A percentile compares a stretch with the other conserved stretches of the same genome.
Evolutionary conservation across 2,797 vertebrate species (phyloP).

Genomic region (Trematomus bernacchii): DNA sequence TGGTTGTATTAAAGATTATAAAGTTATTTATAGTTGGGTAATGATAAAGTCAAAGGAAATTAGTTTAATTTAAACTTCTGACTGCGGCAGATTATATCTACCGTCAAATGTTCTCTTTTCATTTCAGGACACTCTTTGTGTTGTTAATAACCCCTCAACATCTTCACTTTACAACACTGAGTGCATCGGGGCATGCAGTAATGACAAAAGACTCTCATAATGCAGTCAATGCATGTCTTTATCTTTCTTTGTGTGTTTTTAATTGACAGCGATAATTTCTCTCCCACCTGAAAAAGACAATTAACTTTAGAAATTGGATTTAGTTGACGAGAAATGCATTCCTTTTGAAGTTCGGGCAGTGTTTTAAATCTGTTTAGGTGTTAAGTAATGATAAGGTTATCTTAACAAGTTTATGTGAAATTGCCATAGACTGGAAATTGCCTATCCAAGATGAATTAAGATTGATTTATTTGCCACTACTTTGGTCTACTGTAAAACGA

Average conservation of each 20-base stretch:
- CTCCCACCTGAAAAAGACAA: constrained; percentile 21
- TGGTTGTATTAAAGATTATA: background rate
- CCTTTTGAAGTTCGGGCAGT: background rate
- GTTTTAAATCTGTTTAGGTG: background rate
- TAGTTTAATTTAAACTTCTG: constrained; percentile 20
- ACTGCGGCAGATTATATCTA: constrained; percentile 23
- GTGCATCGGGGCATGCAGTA: constrained; percentile 24
- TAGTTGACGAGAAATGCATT: background rate
- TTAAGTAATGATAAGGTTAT: background rate
- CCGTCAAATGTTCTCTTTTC: background rate
- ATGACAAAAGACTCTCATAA: constrained; percentile 42
- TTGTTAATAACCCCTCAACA: constrained; percentile 30
- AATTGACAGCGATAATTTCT: constrained; percentile 50
- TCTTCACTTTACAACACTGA: constrained; percentile 28
- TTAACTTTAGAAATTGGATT: constrained; percentile 43
- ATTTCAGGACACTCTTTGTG: constrained; percentile 23
- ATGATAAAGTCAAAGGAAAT: constrained; percentile 5
- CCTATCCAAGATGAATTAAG: constrained; percentile 5
- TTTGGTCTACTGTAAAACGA: background rate
- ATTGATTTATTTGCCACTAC: background rate
- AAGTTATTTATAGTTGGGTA: constrained; percentile 21
- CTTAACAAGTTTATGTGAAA: background rate
- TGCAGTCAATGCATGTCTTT: constrained; percentile 15
- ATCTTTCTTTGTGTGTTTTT: constrained; percentile 59
- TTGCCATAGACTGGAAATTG: background rate